These are phyloP conservation scores for Xylota segnis DNA, from an alignment of 2,888 invertebrate genomes.

Conservation along the genomic window DNA sequence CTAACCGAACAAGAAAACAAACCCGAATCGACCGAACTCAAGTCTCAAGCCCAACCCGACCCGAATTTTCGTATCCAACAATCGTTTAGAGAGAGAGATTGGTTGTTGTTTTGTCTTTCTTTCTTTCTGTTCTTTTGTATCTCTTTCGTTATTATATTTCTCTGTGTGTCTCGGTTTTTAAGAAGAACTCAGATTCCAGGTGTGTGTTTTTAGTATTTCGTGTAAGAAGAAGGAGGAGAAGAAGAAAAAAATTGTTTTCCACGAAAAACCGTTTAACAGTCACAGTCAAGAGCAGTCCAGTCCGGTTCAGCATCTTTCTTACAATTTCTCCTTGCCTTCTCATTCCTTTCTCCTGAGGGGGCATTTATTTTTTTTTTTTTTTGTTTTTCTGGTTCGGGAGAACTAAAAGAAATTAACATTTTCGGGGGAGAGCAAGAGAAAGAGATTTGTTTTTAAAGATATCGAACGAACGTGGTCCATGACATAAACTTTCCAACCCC, in stretches of 20 bases:
- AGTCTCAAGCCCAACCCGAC: slow-evolving; percentile 47
- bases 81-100: background rate
- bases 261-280: slow-evolving; percentile 74
- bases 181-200: slow-evolving; percentile 69
- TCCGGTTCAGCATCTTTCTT: slow-evolving; percentile 69
- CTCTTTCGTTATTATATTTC: slow-evolving; percentile 31
- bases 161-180: slow-evolving; percentile 23
- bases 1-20: slow-evolving; percentile 50
- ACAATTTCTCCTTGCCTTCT: slow-evolving; percentile 13
- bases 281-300: slow-evolving; percentile 38
- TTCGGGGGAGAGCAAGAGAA: slow-evolving; percentile 9
- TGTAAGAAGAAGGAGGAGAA: no score
- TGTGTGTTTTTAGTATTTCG: slow-evolving; percentile 40
- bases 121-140: slow-evolving; percentile 47
- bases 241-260: slow-evolving; percentile 63
- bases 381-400: slow-evolving; percentile 25
- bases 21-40: slow-evolving; percentile 57
- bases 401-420: slow-evolving; percentile 43
- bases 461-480: slow-evolving; percentile 59
- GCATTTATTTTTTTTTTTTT: no score
- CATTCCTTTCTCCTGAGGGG: slow-evolving; percentile 53
- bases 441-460: slow-evolving; percentile 50
- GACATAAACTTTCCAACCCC: slow-evolving; percentile 39
- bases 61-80: slow-evolving; percentile 54
- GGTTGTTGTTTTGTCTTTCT: slow-evolving; percentile 23